Percentiles rank a stretch among this genome's conserved stretches.
phyloP scores from a whole-genome alignment of 2,888 invertebrate species.

The Spodoptera picta region DNA sequence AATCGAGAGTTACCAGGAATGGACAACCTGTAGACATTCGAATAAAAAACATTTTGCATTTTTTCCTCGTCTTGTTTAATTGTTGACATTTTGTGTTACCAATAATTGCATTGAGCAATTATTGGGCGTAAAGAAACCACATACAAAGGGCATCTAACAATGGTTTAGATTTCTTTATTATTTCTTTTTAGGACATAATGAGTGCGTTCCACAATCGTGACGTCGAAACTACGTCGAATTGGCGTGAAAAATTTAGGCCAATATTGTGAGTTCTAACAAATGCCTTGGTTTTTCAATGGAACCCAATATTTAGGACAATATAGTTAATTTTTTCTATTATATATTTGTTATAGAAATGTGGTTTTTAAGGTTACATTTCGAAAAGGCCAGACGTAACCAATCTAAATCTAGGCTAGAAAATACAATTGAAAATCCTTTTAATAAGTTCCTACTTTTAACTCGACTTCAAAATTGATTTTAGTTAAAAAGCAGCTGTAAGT shows the following conservation, averaged over 20 bases:
- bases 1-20: conserved; percentile 55
- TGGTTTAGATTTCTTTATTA: conserved; percentile 14
- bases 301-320: no score
- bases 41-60: conserved; percentile 26
- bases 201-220: conserved; percentile 10
- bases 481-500: no score
- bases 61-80: conserved; percentile 4
- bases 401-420: no score
- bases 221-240: conserved; percentile 11
- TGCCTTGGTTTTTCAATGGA: no score
- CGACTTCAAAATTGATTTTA: no score
- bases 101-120: conserved; percentile 39
- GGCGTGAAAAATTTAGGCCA: conserved; percentile 1
- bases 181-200: conserved; percentile 25
- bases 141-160: conserved; percentile 38
- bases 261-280: not conserved
- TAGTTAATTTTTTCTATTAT: no score
- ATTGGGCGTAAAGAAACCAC: conserved; percentile 51
- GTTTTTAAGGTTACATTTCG: no score
- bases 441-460: no score
- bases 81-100: conserved; percentile 27
- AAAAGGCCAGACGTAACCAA: no score
- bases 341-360: no score
- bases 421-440: no score
- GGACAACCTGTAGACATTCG: conserved; percentile 19